Evolutionary conservation across 2,113 vertebrate species (phyloP).

Genomic region (Tupaia tana): DNA sequence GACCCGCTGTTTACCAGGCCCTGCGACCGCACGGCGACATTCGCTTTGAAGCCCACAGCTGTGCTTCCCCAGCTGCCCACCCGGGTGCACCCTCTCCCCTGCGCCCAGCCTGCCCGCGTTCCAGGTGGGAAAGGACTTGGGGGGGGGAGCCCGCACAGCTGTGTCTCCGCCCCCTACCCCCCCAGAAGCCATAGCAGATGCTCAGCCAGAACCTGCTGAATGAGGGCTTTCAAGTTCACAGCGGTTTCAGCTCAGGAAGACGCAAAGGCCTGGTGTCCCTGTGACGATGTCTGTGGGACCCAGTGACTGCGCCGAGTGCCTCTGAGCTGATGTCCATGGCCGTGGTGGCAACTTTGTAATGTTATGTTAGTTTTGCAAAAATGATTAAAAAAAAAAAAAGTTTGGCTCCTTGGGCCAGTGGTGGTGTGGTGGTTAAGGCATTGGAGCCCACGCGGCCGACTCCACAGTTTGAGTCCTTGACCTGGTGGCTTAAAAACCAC

Average conservation of each 20-base stretch:
- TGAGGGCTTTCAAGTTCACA: not conserved
- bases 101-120: too few species aligned
- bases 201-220: not conserved
- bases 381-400: not conserved
- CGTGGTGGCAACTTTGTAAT: rapidly evolving
- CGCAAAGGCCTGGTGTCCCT: not conserved
- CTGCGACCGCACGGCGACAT: not conserved
- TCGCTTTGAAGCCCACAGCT: not conserved
- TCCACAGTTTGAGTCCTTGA: too few species aligned
- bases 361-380: not conserved
- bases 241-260: not conserved
- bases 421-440: too few species aligned
- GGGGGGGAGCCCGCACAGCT: too few species aligned
- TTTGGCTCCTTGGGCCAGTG: not conserved
- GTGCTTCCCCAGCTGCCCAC: too few species aligned
- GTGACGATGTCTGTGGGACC: not conserved
- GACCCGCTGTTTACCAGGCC: not conserved
- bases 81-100: too few species aligned
- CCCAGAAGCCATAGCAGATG: not conserved
- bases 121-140: too few species aligned
- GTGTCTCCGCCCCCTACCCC: not conserved
- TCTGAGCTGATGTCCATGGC: rapidly evolving
- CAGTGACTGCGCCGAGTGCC: rapidly evolving
- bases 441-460: too few species aligned
- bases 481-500: too few species aligned